A percentile compares a stretch with the other conserved stretches of the same genome.
Evolutionary conservation across 2,888 invertebrate genomes (phyloP).

Genomic region (Hypselothyrea guttata): DNA sequence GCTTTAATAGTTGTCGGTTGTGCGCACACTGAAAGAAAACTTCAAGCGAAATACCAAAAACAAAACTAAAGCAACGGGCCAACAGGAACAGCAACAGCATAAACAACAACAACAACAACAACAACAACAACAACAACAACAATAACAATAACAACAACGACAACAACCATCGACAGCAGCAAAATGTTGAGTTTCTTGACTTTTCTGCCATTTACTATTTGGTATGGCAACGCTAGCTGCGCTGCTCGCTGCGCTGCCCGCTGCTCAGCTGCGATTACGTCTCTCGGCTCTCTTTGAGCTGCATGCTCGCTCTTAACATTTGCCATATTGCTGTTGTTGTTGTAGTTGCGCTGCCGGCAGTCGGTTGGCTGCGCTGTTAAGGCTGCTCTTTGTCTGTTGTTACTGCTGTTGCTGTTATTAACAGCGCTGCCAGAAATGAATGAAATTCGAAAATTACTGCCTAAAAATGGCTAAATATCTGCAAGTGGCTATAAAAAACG

Average conservation of each 20-base stretch:
- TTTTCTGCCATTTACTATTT: conserved; percentile 66
- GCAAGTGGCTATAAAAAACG: too few species aligned
- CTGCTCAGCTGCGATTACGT: conserved; percentile 3
- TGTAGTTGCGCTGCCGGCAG: conserved; percentile 37
- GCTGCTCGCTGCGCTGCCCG: conserved; percentile 4
- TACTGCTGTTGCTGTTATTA: too few species aligned
- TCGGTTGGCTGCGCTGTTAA: conserved; percentile 12
- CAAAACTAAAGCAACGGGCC: conserved; percentile 42
- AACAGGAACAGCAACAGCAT: conserved; percentile 38
- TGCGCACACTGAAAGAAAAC: conserved; percentile 41
- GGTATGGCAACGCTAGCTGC: conserved; percentile 30
- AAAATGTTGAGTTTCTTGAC: conserved; percentile 72
- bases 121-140: conserved; percentile 8
- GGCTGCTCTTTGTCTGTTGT: conserved; percentile 44
- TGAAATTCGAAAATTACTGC: too few species aligned
- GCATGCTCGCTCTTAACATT: conserved; percentile 19
- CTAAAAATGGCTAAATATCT: too few species aligned
- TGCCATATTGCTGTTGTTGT: too few species aligned
- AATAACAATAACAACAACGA: not conserved
- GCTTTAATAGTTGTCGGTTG: conserved; percentile 66
- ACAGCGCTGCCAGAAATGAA: too few species aligned
- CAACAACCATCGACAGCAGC: conserved; percentile 1
- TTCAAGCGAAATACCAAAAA: not conserved
- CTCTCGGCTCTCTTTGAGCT: conserved; percentile 35
- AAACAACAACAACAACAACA: conserved; percentile 17